These are phyloP conservation scores for Caenorhabditis brenneri DNA, from an alignment of 1,140 invertebrate genomes.

Conservation along the genomic window DNA sequence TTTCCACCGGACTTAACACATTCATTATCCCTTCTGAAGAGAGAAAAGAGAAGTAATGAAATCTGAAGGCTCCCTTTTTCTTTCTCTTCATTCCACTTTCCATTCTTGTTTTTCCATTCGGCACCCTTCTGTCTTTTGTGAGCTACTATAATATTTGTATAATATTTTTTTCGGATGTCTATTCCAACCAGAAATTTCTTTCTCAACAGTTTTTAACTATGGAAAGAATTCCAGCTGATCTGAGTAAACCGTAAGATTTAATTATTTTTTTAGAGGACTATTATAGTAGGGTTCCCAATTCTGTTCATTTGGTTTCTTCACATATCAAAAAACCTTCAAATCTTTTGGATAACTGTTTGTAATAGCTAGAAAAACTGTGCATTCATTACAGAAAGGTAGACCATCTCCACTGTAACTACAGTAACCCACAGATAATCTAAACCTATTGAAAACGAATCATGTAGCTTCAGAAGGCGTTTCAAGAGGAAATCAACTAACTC, in stretches of 20 bases:
- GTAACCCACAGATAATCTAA: no score
- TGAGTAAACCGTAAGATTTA: conserved; percentile 4
- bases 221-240: neutral
- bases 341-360: no score
- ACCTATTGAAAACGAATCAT: no score
- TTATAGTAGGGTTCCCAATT: no score
- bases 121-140: neutral
- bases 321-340: no score
- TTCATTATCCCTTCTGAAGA: neutral
- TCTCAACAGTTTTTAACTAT: neutral
- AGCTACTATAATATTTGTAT: neutral
- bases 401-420: no score
- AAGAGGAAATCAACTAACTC: no score
- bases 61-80: neutral
- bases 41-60: conserved; percentile 7
- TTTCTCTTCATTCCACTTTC: neutral
- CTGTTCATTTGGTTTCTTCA: no score
- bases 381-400: no score
- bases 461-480: no score
- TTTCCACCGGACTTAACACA: neutral
- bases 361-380: no score
- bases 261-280: no score
- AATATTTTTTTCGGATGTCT: neutral
- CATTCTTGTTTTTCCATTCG: conserved; percentile 21
- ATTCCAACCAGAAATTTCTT: neutral